Base-by-base conservation (phyloP, 2,888 invertebrate genomes). In the Drosophila hamatofila region DNA sequence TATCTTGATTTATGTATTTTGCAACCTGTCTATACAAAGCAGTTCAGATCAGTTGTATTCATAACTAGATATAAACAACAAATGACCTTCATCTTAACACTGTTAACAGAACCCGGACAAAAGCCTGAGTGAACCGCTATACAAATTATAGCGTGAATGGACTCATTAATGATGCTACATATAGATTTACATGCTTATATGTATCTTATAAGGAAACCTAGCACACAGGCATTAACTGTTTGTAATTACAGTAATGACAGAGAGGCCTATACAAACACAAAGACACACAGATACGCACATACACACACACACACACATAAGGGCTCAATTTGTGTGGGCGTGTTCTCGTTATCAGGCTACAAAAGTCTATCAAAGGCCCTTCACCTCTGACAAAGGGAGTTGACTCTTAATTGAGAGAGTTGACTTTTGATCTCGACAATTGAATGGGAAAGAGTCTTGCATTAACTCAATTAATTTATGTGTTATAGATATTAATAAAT, bases 281-380 rank as follows among this genome's bases (percentile, higher is more conserved):
- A 67, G 39, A 44, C 57, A n/a, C 14, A 52, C 30, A 33, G 7
- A 39, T 12, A 57, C n/a, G 42, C 35, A 33, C 18, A n/a, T 14
- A 52, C 30, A 33, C 11, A 39, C 9, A 57, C n/a, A 48, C 35
- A 33, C 18, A 52, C 37, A 61, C 33, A 27, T 18, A 54, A 9
- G 9, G 3, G 39, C 35, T 18, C 14, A 59, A 51, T 48, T 69
- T 67, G 42, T 49, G 80, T 72, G 72, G 77, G 81, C 81, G 77
- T 81, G 72, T 66, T 61, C 72, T 49, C 39, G 6, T 41, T 56
- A 56, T 56, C 56, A 60, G 55, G 35, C 48, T 3, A 33, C 41
- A 30, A 16, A 27, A 11, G 51, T 16, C 25, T 70, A 33, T 56
- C 44, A 39, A 30, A 49, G 46, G 41, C 21, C 39, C 25, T 44